These are phyloP conservation scores for Florisuga fusca DNA, from an alignment of 2,797 vertebrate genomes.

Conservation along the genomic window DNA sequence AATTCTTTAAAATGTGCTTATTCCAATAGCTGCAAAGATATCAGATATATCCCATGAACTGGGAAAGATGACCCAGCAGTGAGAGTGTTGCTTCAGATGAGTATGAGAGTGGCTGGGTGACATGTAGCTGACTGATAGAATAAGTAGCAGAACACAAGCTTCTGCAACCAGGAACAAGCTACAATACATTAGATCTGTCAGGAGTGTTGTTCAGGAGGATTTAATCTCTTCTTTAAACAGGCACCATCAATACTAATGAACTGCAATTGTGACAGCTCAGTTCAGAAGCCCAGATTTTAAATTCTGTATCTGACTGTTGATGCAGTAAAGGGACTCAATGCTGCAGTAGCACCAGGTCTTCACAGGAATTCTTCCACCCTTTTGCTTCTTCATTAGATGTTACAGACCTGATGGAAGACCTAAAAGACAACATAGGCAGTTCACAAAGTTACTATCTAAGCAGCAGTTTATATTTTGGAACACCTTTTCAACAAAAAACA, in stretches of 20 bases:
- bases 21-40: neutral
- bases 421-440: neutral
- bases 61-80: neutral
- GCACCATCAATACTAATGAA: neutral
- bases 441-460: neutral
- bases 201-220: neutral
- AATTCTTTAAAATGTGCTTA: neutral
- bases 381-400: neutral
- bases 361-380: neutral
- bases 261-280: neutral
- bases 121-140: neutral
- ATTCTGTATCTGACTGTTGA: neutral
- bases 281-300: neutral
- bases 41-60: neutral
- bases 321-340: neutral
- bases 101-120: neutral
- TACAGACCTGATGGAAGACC: neutral
- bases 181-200: neutral
- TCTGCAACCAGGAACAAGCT: neutral
- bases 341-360: neutral
- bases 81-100: neutral
- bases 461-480: neutral
- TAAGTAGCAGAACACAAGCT: neutral
- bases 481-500: neutral
- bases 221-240: neutral